Conservation (phyloP, 2,888 invertebrate genomes). For the Cyclophora albipunctata region DNA sequence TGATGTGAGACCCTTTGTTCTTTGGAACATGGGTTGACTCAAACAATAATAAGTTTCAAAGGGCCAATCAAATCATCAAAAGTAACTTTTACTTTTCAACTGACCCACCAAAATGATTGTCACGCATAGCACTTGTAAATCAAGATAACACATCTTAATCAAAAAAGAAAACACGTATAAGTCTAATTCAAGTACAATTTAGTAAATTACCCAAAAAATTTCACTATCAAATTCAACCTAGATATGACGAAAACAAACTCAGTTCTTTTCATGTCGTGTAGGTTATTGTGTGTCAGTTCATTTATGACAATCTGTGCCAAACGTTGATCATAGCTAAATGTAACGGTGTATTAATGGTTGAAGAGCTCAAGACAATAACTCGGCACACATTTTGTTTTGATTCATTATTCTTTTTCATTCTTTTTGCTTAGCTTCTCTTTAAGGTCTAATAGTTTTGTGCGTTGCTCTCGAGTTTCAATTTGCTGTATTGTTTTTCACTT, state of each 20-base stretch:
- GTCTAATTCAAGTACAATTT: too few relatives aligned
- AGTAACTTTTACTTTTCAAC: too few relatives aligned
- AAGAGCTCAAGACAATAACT: conserved; percentile 23
- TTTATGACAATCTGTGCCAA: conserved; percentile 24
- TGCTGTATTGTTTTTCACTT: conserved; percentile 1
- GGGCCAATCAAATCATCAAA: too few relatives aligned
- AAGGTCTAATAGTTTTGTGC: too few relatives aligned
- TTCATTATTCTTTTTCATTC: conserved; percentile 5
- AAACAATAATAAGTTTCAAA: too few relatives aligned
- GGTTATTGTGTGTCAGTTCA: conserved; percentile 6
- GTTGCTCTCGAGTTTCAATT: conserved; percentile 4
- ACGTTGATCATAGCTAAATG: conserved; percentile 14
- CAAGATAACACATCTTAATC: too few relatives aligned
- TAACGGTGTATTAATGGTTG: conserved; percentile 23
- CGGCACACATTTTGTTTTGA: conserved; percentile 16
- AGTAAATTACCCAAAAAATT: too few relatives aligned
- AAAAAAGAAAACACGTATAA: too few relatives aligned
- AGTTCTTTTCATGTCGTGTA: conserved; percentile 7
- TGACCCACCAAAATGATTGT: too few relatives aligned
- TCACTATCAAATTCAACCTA: conserved; percentile 1
- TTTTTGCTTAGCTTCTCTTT: background rate
- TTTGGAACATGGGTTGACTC: too few relatives aligned
- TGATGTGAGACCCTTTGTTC: too few relatives aligned
- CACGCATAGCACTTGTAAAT: too few relatives aligned
- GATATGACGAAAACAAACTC: conserved; percentile 12